Conservation (phyloP, 35 echinoderm and acorn worm genomes). For the Apostichopus californicus region DNA sequence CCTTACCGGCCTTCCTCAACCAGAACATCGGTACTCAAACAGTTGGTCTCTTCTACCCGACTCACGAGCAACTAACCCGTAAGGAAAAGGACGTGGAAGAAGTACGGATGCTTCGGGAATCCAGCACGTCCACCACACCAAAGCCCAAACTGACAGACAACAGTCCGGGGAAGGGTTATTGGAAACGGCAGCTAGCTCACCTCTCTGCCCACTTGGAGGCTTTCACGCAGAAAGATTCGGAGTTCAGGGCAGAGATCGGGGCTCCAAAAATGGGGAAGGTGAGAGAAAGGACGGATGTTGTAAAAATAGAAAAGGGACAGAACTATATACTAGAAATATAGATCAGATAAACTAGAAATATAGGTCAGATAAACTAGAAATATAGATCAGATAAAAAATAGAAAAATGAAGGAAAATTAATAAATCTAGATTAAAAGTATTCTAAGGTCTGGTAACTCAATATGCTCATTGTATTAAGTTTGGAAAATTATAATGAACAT, state of each 20-base stretch:
- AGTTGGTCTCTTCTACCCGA: slow-evolving; percentile 95
- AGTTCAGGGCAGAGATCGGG: slow-evolving; percentile 91
- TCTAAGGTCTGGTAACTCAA: too few relatives aligned
- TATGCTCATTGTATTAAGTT: too few relatives aligned
- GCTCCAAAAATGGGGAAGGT: slow-evolving; percentile 99
- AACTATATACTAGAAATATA: too few relatives aligned
- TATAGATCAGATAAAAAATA: too few relatives aligned
- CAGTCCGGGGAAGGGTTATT: slow-evolving; percentile 95
- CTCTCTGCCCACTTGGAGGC: slow-evolving; percentile 81
- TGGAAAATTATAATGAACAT: too few relatives aligned
- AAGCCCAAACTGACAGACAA: slow-evolving; percentile 77
- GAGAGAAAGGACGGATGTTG: background rate
- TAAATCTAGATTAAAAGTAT: too few relatives aligned
- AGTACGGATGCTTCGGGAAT: slow-evolving; percentile 67
- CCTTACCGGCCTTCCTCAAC: slow-evolving; percentile 92
- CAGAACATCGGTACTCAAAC: slow-evolving; percentile 92
- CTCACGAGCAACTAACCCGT: slow-evolving; percentile 83
- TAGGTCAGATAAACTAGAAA: too few relatives aligned
- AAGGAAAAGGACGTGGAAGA: slow-evolving; percentile 71
- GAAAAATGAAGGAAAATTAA: too few relatives aligned
- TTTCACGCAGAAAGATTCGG: slow-evolving; percentile 84
- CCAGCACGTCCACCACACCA: slow-evolving; percentile 13
- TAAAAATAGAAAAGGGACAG: too few relatives aligned
- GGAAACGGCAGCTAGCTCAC: slow-evolving; percentile 93
- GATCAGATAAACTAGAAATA: too few relatives aligned